A percentile compares a stretch with the other conserved stretches of the same genome.
phyloP scores from a whole-genome alignment of 2,113 vertebrate genomes.

The Macquaria ambigua region DNA sequence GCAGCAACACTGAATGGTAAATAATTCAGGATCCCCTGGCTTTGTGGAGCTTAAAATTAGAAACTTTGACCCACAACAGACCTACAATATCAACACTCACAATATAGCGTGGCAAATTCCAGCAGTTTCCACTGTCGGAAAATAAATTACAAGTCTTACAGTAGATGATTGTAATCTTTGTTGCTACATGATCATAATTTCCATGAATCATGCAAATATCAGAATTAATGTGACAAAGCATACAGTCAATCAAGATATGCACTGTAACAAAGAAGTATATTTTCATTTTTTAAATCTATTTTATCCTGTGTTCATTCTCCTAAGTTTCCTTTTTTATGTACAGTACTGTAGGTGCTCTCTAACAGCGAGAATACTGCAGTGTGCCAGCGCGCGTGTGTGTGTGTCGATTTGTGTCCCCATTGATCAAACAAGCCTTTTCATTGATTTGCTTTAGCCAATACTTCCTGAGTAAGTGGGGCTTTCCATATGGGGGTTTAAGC shows the following conservation, averaged over 20 bases:
- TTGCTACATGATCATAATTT: neutral
- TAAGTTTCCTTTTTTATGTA: neutral
- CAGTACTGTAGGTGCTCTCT: too few relatives aligned
- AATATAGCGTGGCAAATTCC: neutral
- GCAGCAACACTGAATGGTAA: neutral
- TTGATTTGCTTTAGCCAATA: slow-evolving; percentile 37
- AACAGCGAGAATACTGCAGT: too few relatives aligned
- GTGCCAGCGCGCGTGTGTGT: neutral
- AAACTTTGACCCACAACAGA: neutral
- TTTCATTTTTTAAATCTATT: neutral
- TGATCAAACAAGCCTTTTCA: slow-evolving; percentile 23
- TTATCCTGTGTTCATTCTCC: neutral
- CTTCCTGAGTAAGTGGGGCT: slow-evolving; percentile 4
- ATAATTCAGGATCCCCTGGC: neutral
- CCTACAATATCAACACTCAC: neutral
- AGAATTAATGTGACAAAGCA: neutral
- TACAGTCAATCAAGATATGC: neutral
- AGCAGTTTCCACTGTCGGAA: neutral
- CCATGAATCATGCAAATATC: neutral
- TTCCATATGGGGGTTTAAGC: neutral
- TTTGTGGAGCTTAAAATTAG: slow-evolving; percentile 1
- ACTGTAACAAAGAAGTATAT: neutral
- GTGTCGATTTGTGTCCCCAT: slow-evolving; percentile 41
- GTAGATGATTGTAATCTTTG: neutral
- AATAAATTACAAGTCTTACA: neutral